These are phyloP conservation scores for Bombus difficillimus DNA, from an alignment of 1,140 invertebrate genomes.

Conservation along the genomic window DNA sequence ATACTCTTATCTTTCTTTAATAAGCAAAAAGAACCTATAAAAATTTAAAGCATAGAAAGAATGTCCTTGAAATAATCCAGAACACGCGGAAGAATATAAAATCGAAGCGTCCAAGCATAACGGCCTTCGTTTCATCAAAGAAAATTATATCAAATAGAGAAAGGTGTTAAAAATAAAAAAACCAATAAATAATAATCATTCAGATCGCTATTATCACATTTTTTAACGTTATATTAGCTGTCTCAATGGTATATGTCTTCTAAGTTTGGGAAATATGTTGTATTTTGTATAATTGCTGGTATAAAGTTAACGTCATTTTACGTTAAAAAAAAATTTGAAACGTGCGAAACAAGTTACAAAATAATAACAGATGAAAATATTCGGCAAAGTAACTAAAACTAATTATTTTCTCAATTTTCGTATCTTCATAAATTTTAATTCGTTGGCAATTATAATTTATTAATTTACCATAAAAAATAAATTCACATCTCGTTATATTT, in stretches of 20 bases:
- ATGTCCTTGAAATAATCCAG: slow-evolving; percentile 26
- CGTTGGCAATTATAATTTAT: background rate
- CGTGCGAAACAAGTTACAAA: background rate
- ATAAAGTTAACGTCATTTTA: too few species aligned
- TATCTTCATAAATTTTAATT: background rate
- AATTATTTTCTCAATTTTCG: background rate
- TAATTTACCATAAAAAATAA: background rate
- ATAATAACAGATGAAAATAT: background rate
- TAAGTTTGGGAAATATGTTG: too few species aligned
- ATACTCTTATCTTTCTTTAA: background rate
- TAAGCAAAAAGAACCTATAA: background rate
- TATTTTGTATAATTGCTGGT: too few species aligned
- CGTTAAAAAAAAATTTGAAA: too few species aligned
- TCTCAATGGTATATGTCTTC: too few species aligned
- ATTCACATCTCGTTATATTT: too few species aligned
- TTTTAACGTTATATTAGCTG: background rate
- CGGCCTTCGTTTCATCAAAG: slow-evolving; percentile 36
- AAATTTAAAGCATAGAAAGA: background rate
- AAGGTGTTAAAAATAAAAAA: background rate
- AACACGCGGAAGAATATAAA: slow-evolving; percentile 21
- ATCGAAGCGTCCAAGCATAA: slow-evolving; percentile 8
- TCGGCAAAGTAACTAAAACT: background rate
- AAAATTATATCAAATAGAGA: background rate
- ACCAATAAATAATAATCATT: too few species aligned
- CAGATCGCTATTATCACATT: too few species aligned